These are phyloP conservation scores for Cepaea nemoralis DNA, from an alignment of 1,140 invertebrate species.

Conservation along the genomic window DNA sequence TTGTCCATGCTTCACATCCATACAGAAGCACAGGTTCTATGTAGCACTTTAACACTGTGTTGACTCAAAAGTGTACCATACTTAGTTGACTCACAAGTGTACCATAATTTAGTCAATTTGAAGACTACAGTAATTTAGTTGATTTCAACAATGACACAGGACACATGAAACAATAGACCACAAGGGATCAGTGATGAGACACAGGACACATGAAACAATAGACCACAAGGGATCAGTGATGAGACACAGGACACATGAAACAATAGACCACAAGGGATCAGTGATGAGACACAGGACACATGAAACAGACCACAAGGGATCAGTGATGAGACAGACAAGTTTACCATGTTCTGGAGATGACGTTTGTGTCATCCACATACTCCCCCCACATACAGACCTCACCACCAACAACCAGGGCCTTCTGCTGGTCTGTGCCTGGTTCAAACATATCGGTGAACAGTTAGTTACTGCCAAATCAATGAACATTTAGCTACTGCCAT, in stretches of 20 bases:
- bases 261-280: not conserved
- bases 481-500: not conserved
- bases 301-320: not conserved
- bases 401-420: slow-evolving; percentile 81
- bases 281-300: not conserved
- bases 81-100: too few species aligned
- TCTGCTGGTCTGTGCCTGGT: slow-evolving; percentile 61
- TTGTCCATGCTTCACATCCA: too few species aligned
- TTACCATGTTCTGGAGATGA: slow-evolving; percentile 69
- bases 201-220: slow-evolving; percentile 8
- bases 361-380: slow-evolving; percentile 81
- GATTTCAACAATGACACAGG: too few species aligned
- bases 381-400: slow-evolving; percentile 94
- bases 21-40: too few species aligned
- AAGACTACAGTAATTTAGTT: too few species aligned
- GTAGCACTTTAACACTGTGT: too few species aligned
- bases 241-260: not conserved
- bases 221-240: not conserved
- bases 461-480: not conserved
- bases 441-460: too few species aligned
- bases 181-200: not conserved
- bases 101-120: too few species aligned
- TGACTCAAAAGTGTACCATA: too few species aligned
- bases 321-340: slow-evolving; percentile 10
- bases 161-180: not conserved